Base-by-base conservation (phyloP, 2,888 invertebrate genomes). In the Xanthorhoe spadicearia region DNA sequence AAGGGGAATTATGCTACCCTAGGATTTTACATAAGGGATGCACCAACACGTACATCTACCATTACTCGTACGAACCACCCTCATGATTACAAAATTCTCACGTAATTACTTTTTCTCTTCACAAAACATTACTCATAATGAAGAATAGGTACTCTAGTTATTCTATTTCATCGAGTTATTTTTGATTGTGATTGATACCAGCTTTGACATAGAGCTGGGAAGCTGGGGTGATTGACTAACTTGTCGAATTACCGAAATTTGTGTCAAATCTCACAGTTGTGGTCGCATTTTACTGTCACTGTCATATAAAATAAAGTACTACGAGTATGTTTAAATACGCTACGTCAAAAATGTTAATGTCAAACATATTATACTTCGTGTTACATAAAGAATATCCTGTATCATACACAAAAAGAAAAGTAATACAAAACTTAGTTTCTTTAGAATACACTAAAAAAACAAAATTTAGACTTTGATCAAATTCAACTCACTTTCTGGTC, bases 341-440 rank as follows among this genome's bases (percentile, higher is more conserved):
- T 23, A 23, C 23, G 23, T 23, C 13, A 43, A 4, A 43, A 13
- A 43, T 10, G 32, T 32, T 32, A 13, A 9, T 10, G 38, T 43
- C 38, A 43, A 43, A 43, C 13, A 10, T 13, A n/a, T n/a, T n/a
- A n/a, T n/a, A 13, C 38, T 43, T 43, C 38, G 13, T 13, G 13
- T n/a, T n/a, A n/a, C n/a, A 13, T 13, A 43, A 0, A 43, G 38
- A 10, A 43, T 43, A 43, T 23, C n/a, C 19, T 5, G 13, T 51
- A 28, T 0, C 13, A 28, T 23, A 51, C 18, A 51, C 17, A 17
- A 23, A 23, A 4, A 6, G 2, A 69, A 66, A 61, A 81, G 80
- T 83, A 83, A 77, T 82, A 81, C n/a, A 76, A 88, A 89, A 89
- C 89, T 51, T 90, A 89, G 89, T 89, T 89, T 87, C 78, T 83